Evolutionary conservation across 2,113 vertebrate species (phyloP).

Genomic region (Erinaceus europaeus): DNA sequence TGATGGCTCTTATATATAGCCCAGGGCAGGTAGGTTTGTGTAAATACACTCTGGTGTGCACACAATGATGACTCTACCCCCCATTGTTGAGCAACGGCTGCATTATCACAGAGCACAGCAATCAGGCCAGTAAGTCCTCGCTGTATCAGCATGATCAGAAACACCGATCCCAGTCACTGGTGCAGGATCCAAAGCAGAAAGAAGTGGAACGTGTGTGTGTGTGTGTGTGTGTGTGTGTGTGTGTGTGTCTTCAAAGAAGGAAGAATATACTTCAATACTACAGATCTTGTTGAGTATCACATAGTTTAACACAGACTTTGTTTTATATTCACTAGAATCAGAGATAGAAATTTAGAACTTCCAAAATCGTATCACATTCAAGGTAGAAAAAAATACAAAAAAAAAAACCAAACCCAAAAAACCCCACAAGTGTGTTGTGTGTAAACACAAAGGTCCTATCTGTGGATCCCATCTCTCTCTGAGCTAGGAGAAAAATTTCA

Average conservation of each 20-base stretch:
- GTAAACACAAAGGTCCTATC: not conserved
- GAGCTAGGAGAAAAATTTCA: not conserved
- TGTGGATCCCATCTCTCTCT: not conserved
- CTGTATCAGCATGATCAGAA: not conserved
- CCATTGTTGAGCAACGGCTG: not conserved
- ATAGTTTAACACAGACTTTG: no score
- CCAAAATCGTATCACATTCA: no score
- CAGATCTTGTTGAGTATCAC: no score
- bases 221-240: no score
- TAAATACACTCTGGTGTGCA: not conserved
- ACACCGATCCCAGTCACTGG: not conserved
- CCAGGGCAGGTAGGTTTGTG: not conserved
- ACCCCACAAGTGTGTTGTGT: not conserved
- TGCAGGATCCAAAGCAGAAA: not conserved
- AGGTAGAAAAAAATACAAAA: not conserved
- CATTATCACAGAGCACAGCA: not conserved
- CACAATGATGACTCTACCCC: not conserved
- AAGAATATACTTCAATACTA: no score
- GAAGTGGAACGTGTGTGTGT: no score
- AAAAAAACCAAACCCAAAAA: fast-evolving
- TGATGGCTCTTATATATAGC: not conserved
- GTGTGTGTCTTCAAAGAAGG: no score
- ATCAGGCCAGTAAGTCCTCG: not conserved
- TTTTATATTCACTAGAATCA: no score
- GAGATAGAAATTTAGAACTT: no score